Evolutionary conservation across 2,113 vertebrate genomes (phyloP).

Genomic region (Meles meles): DNA sequence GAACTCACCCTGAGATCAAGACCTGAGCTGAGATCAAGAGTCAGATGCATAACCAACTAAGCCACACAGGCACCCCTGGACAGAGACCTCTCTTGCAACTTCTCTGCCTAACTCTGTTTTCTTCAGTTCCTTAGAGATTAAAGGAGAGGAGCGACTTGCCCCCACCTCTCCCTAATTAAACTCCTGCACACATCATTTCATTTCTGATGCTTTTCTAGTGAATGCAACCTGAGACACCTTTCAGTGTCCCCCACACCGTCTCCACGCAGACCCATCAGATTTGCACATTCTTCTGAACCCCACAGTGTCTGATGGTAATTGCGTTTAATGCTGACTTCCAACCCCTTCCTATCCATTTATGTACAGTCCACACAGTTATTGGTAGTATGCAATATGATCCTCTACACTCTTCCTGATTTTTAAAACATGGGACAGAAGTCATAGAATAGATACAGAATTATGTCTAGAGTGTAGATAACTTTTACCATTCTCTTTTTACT

Average conservation of each 20-base stretch:
- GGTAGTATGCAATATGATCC: neutral
- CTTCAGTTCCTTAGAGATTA: neutral
- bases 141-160: neutral
- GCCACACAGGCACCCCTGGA: neutral
- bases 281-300: neutral
- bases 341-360: neutral
- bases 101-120: neutral
- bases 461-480: neutral
- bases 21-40: neutral
- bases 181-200: neutral
- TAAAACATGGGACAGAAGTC: neutral
- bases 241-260: neutral
- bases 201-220: neutral
- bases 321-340: neutral
- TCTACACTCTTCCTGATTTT: neutral
- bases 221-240: neutral
- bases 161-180: rapidly evolving
- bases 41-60: neutral
- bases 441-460: neutral
- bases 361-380: neutral
- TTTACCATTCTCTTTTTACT: neutral
- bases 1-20: neutral
- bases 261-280: neutral
- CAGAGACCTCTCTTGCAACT: neutral
- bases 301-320: neutral